phyloP scores from a whole-genome alignment of 2,113 vertebrate genomes.

The Muscicapa adusta region DNA sequence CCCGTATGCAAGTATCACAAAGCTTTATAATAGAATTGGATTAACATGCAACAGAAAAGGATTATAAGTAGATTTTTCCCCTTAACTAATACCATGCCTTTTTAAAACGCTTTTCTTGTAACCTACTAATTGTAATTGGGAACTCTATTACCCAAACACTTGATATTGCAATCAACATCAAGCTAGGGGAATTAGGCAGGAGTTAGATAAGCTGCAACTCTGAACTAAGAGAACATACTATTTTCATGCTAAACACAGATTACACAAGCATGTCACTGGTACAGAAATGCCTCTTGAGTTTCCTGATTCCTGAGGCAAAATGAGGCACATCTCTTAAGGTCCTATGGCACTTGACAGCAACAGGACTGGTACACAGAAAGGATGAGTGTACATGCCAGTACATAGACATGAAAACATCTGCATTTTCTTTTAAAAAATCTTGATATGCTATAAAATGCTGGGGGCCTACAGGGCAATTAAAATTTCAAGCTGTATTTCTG shows the following conservation, averaged over 20 bases:
- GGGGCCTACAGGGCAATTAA: background rate
- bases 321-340: background rate
- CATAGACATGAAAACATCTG: background rate
- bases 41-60: background rate
- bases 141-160: background rate
- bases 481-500: background rate
- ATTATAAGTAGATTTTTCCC: accelerated
- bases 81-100: background rate
- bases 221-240: background rate
- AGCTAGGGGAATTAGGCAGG: background rate
- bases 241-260: background rate
- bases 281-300: background rate
- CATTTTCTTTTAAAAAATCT: background rate
- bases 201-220: background rate
- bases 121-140: background rate
- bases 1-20: background rate
- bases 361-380: background rate
- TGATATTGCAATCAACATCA: background rate
- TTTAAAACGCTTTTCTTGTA: background rate
- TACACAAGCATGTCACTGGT: background rate
- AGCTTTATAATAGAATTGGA: background rate
- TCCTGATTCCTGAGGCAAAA: background rate
- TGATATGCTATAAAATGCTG: background rate
- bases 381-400: background rate
- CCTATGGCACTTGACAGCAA: background rate